These are phyloP conservation scores for Drosophila vallismaia DNA, from an alignment of 2,888 invertebrate genomes.

Conservation along the genomic window DNA sequence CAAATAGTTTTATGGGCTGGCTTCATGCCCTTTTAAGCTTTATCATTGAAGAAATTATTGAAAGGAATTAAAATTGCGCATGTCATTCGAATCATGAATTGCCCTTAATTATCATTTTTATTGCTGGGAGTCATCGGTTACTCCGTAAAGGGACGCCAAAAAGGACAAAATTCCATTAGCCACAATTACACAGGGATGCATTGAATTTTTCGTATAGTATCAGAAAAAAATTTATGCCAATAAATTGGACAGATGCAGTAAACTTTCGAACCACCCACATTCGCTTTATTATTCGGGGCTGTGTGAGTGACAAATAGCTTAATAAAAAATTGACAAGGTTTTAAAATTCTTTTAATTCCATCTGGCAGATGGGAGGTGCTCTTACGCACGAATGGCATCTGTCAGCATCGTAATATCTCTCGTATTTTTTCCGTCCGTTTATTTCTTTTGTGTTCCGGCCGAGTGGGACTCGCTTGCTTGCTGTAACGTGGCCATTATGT, in stretches of 20 bases:
- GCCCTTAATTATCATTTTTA: conserved; percentile 7
- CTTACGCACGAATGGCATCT: conserved; percentile 16
- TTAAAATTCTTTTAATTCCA: conserved; percentile 22
- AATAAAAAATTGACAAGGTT: conserved; percentile 41
- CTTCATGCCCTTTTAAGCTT: background rate
- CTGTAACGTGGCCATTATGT: conserved; percentile 26
- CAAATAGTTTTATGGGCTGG: background rate
- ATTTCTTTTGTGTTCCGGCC: conserved; percentile 13
- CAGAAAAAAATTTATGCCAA: background rate
- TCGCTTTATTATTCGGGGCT: background rate
- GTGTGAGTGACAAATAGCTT: conserved; percentile 21
- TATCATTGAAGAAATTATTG: background rate
- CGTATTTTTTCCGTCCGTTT: conserved; percentile 19
- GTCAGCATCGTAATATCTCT: conserved; percentile 8
- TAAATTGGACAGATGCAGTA: conserved; percentile 1
- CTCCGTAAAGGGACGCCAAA: conserved; percentile 4
- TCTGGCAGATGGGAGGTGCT: conserved; percentile 10
- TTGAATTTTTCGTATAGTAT: background rate
- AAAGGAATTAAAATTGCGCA: background rate
- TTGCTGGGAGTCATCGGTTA: conserved; percentile 2
- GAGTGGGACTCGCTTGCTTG: conserved; percentile 13
- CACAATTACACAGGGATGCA: conserved; percentile 23
- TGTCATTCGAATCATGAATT: background rate
- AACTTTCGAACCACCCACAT: background rate
- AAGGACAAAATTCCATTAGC: conserved; percentile 38